Base-by-base conservation (phyloP, 2,888 invertebrate genomes). In the Cheilosia impressa region DNA sequence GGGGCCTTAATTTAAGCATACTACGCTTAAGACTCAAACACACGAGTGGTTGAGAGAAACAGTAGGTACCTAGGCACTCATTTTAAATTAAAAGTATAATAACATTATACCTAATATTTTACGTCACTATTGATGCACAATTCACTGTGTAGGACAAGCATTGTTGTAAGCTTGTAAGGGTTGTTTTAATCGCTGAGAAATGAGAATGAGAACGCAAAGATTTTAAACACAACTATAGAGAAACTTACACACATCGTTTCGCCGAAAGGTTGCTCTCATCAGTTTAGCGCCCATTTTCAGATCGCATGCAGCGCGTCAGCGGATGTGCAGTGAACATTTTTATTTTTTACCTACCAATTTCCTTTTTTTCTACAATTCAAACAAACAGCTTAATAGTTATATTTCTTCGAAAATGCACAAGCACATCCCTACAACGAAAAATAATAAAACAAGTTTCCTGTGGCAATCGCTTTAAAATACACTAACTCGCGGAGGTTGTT, bases 211-310 rank as follows among this genome's bases (percentile, higher is more conserved):
- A 53, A 68, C 77, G 77, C 69, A 69, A 17, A 19, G 17, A 17
- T 47, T 38, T 47, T 17, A 9, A 9, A 3, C 9, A 55, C 27
- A 66, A 13, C 34, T 10, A n/a, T n/a, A 69, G 63, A 53, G 52
- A 57, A 53, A 66, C 27, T 60, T 60, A 43, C 45, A 71, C 9
- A 13, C 38, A 38, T 38, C 38, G 38, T 38, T 9, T 13, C 58
- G 22, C 50, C n/a, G 22, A 19, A 19, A 45, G 9, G 17, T 41
- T 76, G 38, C n/a, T 81, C 34, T 17, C 71, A 41, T 58, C 66
- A 45, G 62, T 76, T 58, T 45, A 72, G 75, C 63, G 68, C 43
- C 24, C 76, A 65, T 71, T 65, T 69, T 76, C 58, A 17, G 34
- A 65, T 47, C 17, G 68, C 10, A 65, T 31, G 45, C 57, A 69